Percentiles rank a stretch among this genome's conserved stretches.
phyloP scores from a whole-genome alignment of 1,140 invertebrate species.

The Drosophila persimilis region DNA sequence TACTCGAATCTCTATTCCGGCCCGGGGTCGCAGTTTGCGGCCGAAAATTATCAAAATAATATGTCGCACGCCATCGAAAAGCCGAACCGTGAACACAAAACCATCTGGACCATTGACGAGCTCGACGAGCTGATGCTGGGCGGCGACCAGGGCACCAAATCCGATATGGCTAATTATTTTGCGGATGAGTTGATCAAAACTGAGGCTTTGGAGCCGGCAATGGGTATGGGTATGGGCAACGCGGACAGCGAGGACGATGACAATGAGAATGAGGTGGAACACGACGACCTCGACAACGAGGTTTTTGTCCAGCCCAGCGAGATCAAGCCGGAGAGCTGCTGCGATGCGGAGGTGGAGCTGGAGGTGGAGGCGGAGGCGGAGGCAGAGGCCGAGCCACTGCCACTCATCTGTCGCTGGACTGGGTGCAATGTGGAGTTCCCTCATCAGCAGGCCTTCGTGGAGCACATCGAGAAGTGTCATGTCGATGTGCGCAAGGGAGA shows the following conservation, averaged over 20 bases:
- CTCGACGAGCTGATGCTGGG: slow-evolving; percentile 68
- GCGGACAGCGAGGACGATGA: slow-evolving; percentile 41
- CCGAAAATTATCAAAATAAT: slow-evolving; percentile 70
- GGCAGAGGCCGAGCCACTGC: slow-evolving; percentile 35
- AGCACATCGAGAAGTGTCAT: slow-evolving; percentile 95
- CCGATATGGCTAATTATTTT: slow-evolving; percentile 9
- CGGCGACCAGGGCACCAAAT: slow-evolving; percentile 13
- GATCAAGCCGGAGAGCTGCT: slow-evolving; percentile 10
- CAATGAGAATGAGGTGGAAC: slow-evolving; percentile 38
- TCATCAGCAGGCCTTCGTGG: slow-evolving; percentile 91
- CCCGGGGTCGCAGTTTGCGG: slow-evolving; percentile 36
- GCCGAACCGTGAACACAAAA: slow-evolving; percentile 77
- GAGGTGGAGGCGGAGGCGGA: slow-evolving; percentile 4
- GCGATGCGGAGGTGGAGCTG: slow-evolving; percentile 22
- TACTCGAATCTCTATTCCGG: slow-evolving; percentile 56
- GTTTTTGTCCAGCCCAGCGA: slow-evolving; percentile 42
- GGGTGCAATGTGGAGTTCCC: slow-evolving; percentile 91
- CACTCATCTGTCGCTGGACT: slow-evolving; percentile 90
- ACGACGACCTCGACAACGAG: slow-evolving; percentile 50
- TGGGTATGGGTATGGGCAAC: not conserved
- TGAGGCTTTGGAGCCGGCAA: not conserved
- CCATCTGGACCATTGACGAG: slow-evolving; percentile 80
- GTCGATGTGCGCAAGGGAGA: slow-evolving; percentile 93
- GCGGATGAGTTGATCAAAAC: slow-evolving; percentile 23
- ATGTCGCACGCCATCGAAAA: slow-evolving; percentile 64